Evolutionary conservation across 2,797 vertebrate genomes (phyloP), one percentile per base, ranked within the genome.

Genomic region (Hemitrygon akajei): DNA sequence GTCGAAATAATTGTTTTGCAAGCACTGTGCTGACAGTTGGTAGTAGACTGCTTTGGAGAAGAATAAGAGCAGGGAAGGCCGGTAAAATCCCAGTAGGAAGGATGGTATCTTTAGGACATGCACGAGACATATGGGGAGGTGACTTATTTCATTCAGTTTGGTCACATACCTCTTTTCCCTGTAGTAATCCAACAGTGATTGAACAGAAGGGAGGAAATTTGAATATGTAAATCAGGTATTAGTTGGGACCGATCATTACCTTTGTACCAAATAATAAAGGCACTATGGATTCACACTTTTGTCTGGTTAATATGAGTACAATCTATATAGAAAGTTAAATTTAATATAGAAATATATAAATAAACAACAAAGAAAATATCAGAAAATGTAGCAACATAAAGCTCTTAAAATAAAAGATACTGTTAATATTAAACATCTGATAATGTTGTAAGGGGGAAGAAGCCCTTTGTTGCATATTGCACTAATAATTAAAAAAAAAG

Each of bases 151-250:
- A 96, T 97, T 97, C 97, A 94, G 95, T 94, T 97, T 96, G 95
- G 96, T 96, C 97, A 99, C 98, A 97, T 99, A 99, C 99, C 99
- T 99, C 98, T 98, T 98, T 99, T 96, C 98, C 98, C 99, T 99
- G 98, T 96, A 97, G 97, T 97, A 97, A 97, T 98, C 97, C 97
- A 97, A 97, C 97, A 98, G 97, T 96, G 97, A 98, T 97, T 96
- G 97, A 97, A 98, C 96, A 98, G 97, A 97, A 97, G 97, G 98
- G 96, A 98, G 96, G 96, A 97, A 97, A 98, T 97, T 97, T 97
- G 97, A 97, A 97, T 97, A 97, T 94, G 97, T 96, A 97, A 96
- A 93, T 97, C 96, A 98, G 95, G 96, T 95, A 96, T 98, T 96
- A 95, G 94, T 97, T 95, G 96, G 95, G 96, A 94, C 12, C 30